Evolutionary conservation across 2,888 invertebrate species (phyloP), one percentile per base, ranked within the genome.

Genomic region (Gastracanthus pulcherrimus): DNA sequence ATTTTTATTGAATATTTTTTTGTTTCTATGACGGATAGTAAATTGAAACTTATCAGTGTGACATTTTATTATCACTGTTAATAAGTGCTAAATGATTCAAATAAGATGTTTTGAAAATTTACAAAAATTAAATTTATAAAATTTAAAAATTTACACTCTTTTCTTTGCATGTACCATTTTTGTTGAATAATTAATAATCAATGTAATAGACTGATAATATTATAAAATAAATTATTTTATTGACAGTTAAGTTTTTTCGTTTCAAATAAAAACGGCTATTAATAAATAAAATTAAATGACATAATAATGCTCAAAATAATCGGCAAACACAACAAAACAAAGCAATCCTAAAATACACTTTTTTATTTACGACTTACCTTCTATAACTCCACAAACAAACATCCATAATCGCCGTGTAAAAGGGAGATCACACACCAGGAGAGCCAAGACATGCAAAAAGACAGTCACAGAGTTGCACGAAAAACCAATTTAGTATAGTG

Each of bases 371-470:
- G 19, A 62, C 82, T 82, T 76, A 82, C 82, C 82, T 82, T 82
- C 82, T 82, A 11, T 38, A 66, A 26, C 38, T 80, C 71, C 48
- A 51, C 62, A 76, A 82, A 76, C 58, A 67, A 76, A 71, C 7
- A 55, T 76, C 76, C 62, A 69, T 26, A 70, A 80, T 62, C 48
- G 62, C 36, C 76, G 62, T 38, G 48, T 71, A 74, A 78, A 74
- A 74, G 45, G 36, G 51, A 70, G 72, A 78, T 82, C 69, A 67
- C 70, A 75, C 74, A 70, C 31, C 76, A 48, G 34, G 29, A 70
- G 58, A 72, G 80, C 74, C 69, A 76, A 83, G 69, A 81, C 81
- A 81, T 81, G 81, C 76, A 80, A 83, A 79, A 66, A 83, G 72
- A 81, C 76, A 75, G 77, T 76, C 66, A 79, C 60, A 79, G 48